Percentiles rank a stretch among this genome's conserved stretches.
phyloP scores from a whole-genome alignment of 2,113 vertebrate genomes.

The Notiomystis cincta region DNA sequence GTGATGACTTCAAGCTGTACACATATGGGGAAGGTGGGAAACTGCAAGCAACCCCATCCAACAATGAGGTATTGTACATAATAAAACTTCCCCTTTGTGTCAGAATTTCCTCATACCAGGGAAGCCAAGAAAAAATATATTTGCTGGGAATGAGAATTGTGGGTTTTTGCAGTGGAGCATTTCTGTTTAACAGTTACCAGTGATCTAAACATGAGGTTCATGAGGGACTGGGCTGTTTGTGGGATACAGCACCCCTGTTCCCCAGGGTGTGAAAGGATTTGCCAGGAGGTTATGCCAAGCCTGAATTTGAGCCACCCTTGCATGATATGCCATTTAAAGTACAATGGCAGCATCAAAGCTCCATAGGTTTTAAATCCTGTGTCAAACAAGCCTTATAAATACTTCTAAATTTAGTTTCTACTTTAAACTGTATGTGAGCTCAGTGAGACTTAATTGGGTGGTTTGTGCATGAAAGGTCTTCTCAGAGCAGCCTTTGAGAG shows the following conservation, averaged over 20 bases:
- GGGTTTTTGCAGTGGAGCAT: background rate
- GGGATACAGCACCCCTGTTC: background rate
- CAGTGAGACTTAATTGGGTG: background rate
- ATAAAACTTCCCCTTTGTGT: background rate
- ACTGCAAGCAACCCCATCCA: constrained; percentile 12
- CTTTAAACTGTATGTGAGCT: background rate
- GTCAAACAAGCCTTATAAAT: background rate
- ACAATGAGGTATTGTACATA: constrained; percentile 26
- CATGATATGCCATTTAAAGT: background rate
- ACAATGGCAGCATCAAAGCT: background rate
- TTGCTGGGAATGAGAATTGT: background rate
- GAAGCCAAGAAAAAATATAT: background rate
- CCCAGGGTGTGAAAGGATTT: background rate
- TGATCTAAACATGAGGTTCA: background rate
- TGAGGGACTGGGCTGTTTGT: background rate
- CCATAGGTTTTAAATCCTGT: background rate
- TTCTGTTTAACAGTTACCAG: background rate
- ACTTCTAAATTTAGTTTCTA: background rate
- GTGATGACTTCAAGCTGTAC: constrained; percentile 56
- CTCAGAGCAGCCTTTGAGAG: background rate
- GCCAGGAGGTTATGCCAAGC: background rate
- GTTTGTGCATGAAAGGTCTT: background rate
- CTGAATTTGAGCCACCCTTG: background rate
- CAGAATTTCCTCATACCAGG: background rate
- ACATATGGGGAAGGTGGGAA: constrained; percentile 54